These are phyloP conservation scores for Cryptophagus acutangulus DNA, from an alignment of 2,888 invertebrate genomes.

Conservation along the genomic window DNA sequence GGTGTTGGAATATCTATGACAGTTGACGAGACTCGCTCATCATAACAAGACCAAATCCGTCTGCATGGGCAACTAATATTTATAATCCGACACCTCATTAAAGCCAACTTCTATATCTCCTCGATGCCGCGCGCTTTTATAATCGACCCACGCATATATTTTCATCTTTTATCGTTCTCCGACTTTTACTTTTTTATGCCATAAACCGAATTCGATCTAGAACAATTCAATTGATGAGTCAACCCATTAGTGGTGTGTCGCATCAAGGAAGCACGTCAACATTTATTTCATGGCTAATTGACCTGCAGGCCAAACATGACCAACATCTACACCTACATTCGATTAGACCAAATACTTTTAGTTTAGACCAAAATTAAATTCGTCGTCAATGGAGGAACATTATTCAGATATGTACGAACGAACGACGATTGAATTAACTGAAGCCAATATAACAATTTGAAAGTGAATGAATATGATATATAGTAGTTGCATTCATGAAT, in stretches of 20 bases:
- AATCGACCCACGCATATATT: slow-evolving; percentile 15
- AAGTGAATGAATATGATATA: no score
- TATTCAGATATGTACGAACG: no score
- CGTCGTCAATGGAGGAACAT: neutral
- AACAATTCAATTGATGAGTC: slow-evolving; percentile 4
- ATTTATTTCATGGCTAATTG: slow-evolving; percentile 45
- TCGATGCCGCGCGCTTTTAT: slow-evolving; percentile 15
- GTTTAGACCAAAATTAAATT: neutral
- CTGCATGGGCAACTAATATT: slow-evolving; percentile 28
- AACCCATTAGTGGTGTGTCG: slow-evolving; percentile 17
- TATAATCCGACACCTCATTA: slow-evolving; percentile 37
- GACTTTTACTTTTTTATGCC: neutral
- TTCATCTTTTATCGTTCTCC: neutral
- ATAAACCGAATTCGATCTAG: slow-evolving; percentile 1
- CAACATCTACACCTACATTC: slow-evolving; percentile 44
- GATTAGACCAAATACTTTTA: slow-evolving; percentile 13
- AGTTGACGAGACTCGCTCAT: slow-evolving; percentile 29
- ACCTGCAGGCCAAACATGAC: slow-evolving; percentile 48
- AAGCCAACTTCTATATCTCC: slow-evolving; percentile 17
- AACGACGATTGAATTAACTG: no score
- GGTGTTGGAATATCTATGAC: slow-evolving; percentile 18
- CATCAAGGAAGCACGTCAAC: slow-evolving; percentile 41
- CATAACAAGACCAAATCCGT: slow-evolving; percentile 30
- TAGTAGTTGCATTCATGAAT: no score
- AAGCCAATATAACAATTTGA: no score